These are phyloP conservation scores for Platichthys flesus DNA, from an alignment of 2,113 vertebrate species.

Conservation along the genomic window DNA sequence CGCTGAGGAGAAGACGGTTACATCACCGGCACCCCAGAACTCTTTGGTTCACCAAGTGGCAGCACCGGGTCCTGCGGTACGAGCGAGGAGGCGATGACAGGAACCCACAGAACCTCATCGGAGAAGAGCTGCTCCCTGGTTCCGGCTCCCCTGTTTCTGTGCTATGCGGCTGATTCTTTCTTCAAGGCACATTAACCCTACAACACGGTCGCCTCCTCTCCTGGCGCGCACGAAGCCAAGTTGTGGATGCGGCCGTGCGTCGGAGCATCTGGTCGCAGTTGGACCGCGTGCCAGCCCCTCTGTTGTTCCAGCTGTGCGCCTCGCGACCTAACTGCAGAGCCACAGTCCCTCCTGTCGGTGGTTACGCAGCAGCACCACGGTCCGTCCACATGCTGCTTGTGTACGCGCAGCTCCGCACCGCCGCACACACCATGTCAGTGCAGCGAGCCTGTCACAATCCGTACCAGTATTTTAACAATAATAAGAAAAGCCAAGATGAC, in stretches of 20 bases:
- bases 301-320: slow-evolving; percentile 65
- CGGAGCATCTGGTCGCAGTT: slow-evolving; percentile 25
- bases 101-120: slow-evolving; percentile 23
- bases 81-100: background rate
- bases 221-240: slow-evolving; percentile 22
- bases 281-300: slow-evolving; percentile 46
- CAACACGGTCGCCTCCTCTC: background rate
- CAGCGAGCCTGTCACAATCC: background rate
- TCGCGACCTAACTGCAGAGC: slow-evolving; percentile 49
- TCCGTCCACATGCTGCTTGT: slow-evolving; percentile 2
- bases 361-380: slow-evolving; percentile 36
- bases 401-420: background rate
- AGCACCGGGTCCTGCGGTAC: slow-evolving; percentile 7
- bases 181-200: background rate
- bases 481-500: background rate
- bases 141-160: background rate
- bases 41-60: slow-evolving; percentile 12
- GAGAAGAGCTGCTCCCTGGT: background rate
- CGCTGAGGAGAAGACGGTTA: slow-evolving; percentile 26
- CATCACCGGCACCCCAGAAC: slow-evolving; percentile 49
- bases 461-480: background rate
- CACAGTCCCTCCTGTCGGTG: slow-evolving; percentile 71
- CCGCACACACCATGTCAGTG: slow-evolving; percentile 7
- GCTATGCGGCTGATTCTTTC: slow-evolving; percentile 4
- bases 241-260: slow-evolving; percentile 28